These are phyloP conservation scores for Tiliacea aurago DNA, from an alignment of 2,888 invertebrate genomes.

Conservation along the genomic window DNA sequence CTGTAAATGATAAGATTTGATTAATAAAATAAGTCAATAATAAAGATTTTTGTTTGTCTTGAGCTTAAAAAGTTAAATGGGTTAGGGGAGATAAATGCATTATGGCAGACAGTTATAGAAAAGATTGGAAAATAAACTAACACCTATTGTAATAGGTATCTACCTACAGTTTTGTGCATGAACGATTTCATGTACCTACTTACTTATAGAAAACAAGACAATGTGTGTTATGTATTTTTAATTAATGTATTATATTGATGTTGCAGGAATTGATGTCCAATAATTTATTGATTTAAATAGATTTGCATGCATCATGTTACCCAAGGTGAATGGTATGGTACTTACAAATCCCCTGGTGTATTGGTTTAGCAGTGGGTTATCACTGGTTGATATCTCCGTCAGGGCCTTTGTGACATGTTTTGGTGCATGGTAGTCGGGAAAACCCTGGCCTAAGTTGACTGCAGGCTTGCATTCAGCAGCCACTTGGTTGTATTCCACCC, in stretches of 20 bases:
- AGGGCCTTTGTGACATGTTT: constrained; percentile 95
- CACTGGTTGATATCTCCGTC: constrained; percentile 91
- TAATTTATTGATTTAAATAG: neutral
- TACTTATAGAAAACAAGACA: neutral
- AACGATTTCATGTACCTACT: neutral
- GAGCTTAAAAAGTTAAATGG: too few species aligned
- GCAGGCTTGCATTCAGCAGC: constrained; percentile 95
- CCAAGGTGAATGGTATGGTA: constrained; percentile 58
- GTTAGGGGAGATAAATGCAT: neutral
- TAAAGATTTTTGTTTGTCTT: neutral
- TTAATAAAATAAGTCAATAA: neutral
- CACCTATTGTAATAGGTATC: too few species aligned
- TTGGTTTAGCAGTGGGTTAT: constrained; percentile 95
- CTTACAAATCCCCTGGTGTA: constrained; percentile 98
- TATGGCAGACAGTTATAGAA: too few species aligned
- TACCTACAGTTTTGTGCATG: too few species aligned
- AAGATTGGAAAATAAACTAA: neutral
- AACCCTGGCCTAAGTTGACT: constrained; percentile 98
- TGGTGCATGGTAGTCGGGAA: constrained; percentile 97
- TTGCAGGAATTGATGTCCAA: neutral
- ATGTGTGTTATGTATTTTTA: neutral
- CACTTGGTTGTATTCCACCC: constrained; percentile 97
- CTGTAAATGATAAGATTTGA: constrained; percentile 87
- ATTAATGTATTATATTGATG: neutral
- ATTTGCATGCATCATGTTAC: neutral